A percentile compares a stretch with the other conserved stretches of the same genome.
These are phyloP conservation scores for Drosophila busckii DNA, from an alignment of 1,140 invertebrate genomes.

Conservation along the genomic window DNA sequence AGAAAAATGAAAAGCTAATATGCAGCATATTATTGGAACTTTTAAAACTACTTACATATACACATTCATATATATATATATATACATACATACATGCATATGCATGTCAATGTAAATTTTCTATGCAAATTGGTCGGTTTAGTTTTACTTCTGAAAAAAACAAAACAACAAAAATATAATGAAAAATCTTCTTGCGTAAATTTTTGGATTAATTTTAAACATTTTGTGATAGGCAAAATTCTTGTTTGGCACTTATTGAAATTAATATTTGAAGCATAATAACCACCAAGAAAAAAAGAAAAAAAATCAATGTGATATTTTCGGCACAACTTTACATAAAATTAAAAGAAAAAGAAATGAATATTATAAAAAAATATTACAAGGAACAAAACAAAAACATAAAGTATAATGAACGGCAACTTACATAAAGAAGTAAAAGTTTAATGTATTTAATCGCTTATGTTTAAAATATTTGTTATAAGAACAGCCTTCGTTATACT, in stretches of 20 bases:
- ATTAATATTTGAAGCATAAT: slow-evolving; percentile 18
- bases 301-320: slow-evolving; percentile 77
- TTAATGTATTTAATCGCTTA: slow-evolving; percentile 11
- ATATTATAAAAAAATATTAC: slow-evolving; percentile 11
- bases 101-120: too few relatives aligned
- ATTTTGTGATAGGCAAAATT: slow-evolving; percentile 78
- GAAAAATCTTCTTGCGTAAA: slow-evolving; percentile 29
- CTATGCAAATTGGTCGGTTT: too few relatives aligned
- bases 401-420: slow-evolving; percentile 36
- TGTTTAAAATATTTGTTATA: slow-evolving; percentile 37
- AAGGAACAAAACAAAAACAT: slow-evolving; percentile 7
- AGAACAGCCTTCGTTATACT: slow-evolving; percentile 37
- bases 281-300: slow-evolving; percentile 24
- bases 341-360: slow-evolving; percentile 23
- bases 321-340: slow-evolving; percentile 71
- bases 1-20: slow-evolving; percentile 23
- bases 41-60: slow-evolving; percentile 24
- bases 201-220: slow-evolving; percentile 75
- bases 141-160: too few relatives aligned
- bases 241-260: slow-evolving; percentile 55
- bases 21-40: too few relatives aligned
- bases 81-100: not conserved
- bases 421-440: slow-evolving; percentile 6
- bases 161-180: slow-evolving; percentile 32
- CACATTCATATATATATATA: slow-evolving; percentile 25